Conservation (phyloP, 2,113 vertebrate genomes). For the Aptenodytes forsteri region DNA sequence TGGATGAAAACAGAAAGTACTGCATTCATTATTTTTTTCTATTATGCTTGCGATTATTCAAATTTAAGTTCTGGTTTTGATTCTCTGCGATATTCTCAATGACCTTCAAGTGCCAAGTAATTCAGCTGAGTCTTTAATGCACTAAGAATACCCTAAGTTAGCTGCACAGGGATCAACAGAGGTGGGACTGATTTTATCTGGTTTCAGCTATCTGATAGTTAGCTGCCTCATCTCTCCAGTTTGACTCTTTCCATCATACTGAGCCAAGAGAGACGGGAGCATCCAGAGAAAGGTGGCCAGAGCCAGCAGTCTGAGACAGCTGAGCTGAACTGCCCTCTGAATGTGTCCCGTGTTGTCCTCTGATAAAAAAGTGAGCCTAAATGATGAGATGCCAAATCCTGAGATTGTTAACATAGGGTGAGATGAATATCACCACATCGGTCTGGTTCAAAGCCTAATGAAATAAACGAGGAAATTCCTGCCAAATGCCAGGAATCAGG, state of each 20-base stretch:
- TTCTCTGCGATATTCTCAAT: not conserved
- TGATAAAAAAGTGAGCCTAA: not conserved
- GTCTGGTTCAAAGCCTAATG: not conserved
- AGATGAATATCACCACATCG: not conserved
- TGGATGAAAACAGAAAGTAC: not conserved
- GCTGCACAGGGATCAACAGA: not conserved
- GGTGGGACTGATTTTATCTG: not conserved
- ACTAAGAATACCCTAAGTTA: not conserved
- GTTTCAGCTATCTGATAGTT: not conserved
- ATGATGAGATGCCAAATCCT: not conserved
- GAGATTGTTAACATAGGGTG: not conserved
- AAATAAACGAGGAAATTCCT: conserved; percentile 38
- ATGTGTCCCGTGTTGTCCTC: rapidly evolving
- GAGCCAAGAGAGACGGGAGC: not conserved
- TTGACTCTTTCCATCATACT: not conserved
- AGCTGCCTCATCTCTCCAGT: not conserved
- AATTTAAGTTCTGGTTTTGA: not conserved
- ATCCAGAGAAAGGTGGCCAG: rapidly evolving
- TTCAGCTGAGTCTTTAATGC: not conserved
- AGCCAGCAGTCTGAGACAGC: not conserved
- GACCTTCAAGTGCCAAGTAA: not conserved
- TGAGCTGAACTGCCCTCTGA: not conserved
- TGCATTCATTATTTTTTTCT: not conserved
- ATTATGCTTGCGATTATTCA: not conserved
- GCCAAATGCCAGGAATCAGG: not conserved